A percentile compares a stretch with the other conserved stretches of the same genome.
These are phyloP conservation scores for Cydia fagiglandana DNA, from an alignment of 1,140 invertebrate species.

Conservation along the genomic window DNA sequence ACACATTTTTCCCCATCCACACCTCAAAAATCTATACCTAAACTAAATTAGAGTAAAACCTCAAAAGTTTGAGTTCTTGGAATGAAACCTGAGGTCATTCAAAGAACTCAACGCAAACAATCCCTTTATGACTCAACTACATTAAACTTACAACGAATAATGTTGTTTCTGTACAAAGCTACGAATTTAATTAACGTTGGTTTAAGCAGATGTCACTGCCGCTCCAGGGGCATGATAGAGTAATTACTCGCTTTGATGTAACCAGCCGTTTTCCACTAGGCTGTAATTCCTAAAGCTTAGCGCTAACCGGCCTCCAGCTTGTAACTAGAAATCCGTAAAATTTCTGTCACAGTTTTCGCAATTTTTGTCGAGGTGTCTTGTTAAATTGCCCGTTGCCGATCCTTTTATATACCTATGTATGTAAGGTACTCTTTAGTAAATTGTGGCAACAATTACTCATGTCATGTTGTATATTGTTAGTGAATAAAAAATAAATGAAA, in stretches of 20 bases:
- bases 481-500: too few species aligned
- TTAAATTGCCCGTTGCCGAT: too few species aligned
- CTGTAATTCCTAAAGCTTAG: background rate
- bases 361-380: too few species aligned
- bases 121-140: background rate
- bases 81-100: background rate
- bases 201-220: background rate
- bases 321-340: too few species aligned
- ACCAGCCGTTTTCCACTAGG: background rate
- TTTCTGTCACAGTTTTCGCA: too few species aligned
- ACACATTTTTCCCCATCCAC: too few species aligned
- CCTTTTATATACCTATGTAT: too few species aligned
- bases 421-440: too few species aligned
- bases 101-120: background rate
- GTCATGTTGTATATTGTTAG: too few species aligned
- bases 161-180: background rate
- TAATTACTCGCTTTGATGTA: constrained; percentile 18
- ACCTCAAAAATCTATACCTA: too few species aligned
- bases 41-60: too few species aligned
- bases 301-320: background rate
- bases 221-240: background rate
- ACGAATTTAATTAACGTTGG: constrained; percentile 8
- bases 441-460: too few species aligned
- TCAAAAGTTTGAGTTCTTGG: background rate
- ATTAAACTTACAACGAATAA: background rate